phyloP scores from a whole-genome alignment of 1,140 invertebrate species.

The Lanistes nyassanus region DNA sequence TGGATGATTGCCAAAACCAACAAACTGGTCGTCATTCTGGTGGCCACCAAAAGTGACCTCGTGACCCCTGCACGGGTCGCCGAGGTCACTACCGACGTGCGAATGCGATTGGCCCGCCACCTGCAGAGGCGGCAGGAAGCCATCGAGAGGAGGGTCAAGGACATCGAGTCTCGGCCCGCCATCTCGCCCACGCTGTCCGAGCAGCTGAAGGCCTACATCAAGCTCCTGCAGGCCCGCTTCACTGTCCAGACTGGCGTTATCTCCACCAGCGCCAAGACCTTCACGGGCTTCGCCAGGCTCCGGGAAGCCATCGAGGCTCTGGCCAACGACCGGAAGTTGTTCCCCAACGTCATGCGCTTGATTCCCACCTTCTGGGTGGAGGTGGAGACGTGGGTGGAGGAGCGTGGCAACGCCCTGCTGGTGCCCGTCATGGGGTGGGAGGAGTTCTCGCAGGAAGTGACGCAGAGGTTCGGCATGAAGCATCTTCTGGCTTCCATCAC shows the following conservation, averaged over 20 bases:
- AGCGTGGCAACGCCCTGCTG: conserved; percentile 53
- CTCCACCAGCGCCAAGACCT: conserved; percentile 48
- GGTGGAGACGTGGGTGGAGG: conserved; percentile 58
- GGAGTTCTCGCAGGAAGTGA: conserved; percentile 50
- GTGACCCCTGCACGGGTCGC: conserved; percentile 30
- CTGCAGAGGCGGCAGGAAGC: conserved; percentile 34
- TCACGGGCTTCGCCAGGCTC: conserved; percentile 52
- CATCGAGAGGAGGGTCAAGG: conserved; percentile 52
- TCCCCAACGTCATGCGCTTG: conserved; percentile 55
- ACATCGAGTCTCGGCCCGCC: conserved; percentile 47
- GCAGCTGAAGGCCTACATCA: conserved; percentile 55
- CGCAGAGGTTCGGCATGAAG: conserved; percentile 60
- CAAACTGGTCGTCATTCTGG: conserved; percentile 53
- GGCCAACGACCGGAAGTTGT: conserved; percentile 49
- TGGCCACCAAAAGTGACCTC: conserved; percentile 59
- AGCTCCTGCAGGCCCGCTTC: conserved; percentile 52
- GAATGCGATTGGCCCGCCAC: conserved; percentile 33
- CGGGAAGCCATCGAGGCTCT: conserved; percentile 47
- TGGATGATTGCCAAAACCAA: conserved; percentile 63
- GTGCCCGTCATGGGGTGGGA: conserved; percentile 56
- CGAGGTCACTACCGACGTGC: conserved; percentile 45
- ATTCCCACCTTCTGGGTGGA: conserved; percentile 64
- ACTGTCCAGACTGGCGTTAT: conserved; percentile 55
- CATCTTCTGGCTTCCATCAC: conserved; percentile 48
- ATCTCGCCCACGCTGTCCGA: conserved; percentile 61